These are phyloP conservation scores for Fringilla coelebs DNA, from an alignment of 2,797 vertebrate genomes.

Conservation along the genomic window DNA sequence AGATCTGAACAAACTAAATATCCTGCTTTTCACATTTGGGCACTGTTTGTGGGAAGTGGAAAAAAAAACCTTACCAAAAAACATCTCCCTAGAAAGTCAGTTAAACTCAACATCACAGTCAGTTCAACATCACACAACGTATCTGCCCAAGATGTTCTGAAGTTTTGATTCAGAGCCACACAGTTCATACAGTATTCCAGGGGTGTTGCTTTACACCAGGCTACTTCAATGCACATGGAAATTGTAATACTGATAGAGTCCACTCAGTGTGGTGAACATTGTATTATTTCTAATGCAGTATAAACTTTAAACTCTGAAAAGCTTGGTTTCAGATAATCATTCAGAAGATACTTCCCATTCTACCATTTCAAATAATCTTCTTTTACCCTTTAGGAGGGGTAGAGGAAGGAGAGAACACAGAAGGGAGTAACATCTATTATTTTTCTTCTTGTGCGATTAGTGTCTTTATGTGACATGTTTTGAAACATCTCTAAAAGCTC, in stretches of 20 bases:
- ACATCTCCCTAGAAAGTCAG: background rate
- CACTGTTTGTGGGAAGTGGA: background rate
- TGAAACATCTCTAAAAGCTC: background rate
- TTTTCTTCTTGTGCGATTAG: background rate
- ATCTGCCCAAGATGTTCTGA: background rate
- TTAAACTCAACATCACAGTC: background rate
- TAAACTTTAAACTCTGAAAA: background rate
- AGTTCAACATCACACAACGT: background rate
- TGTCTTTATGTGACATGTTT: background rate
- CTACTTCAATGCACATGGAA: background rate
- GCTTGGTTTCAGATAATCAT: background rate
- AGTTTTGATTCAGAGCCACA: background rate
- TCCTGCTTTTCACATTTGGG: background rate
- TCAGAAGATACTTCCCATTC: background rate
- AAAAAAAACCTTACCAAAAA: background rate
- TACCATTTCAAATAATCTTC: background rate
- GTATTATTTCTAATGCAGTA: background rate
- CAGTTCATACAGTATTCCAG: background rate
- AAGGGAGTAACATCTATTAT: background rate
- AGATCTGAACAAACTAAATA: background rate
- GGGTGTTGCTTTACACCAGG: background rate
- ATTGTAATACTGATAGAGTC: background rate
- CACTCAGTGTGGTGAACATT: background rate
- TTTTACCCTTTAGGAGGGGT: background rate
- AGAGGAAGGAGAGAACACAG: background rate